Evolutionary conservation across 1,140 invertebrate species (phyloP).

Genomic region (Parapsyche elsis): DNA sequence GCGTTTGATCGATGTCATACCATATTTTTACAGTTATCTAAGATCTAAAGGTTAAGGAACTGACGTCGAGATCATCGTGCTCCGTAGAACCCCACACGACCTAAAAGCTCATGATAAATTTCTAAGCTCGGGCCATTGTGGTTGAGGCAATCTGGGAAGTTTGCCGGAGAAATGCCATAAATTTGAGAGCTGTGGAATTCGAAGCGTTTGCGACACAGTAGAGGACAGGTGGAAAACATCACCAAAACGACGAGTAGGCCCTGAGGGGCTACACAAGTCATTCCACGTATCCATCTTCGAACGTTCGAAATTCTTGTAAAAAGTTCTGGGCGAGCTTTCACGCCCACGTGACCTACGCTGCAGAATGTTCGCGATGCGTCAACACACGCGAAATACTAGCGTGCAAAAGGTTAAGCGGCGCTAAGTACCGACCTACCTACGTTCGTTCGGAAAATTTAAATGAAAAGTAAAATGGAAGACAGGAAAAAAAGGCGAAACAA

Average conservation of each 20-base stretch:
- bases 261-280: too few relatives aligned
- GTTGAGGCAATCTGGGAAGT: constrained; percentile 14
- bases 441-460: background rate
- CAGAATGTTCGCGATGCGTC: background rate
- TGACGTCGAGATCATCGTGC: background rate
- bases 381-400: background rate
- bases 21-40: background rate
- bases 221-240: background rate
- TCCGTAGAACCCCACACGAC: background rate
- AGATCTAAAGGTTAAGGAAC: background rate
- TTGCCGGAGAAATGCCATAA: constrained; percentile 14
- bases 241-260: too few relatives aligned
- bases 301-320: background rate
- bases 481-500: constrained; percentile 1
- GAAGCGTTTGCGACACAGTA: background rate
- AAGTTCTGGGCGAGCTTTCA: background rate
- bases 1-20: background rate
- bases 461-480: background rate
- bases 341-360: background rate
- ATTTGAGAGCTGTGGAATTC: background rate
- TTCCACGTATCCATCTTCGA: background rate
- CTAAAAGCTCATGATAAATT: constrained; percentile 9
- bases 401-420: background rate
- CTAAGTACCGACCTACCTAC: background rate
- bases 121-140: constrained; percentile 8